phyloP scores from a whole-genome alignment of 1,140 invertebrate species.

The Hydropsyche tenuis region DNA sequence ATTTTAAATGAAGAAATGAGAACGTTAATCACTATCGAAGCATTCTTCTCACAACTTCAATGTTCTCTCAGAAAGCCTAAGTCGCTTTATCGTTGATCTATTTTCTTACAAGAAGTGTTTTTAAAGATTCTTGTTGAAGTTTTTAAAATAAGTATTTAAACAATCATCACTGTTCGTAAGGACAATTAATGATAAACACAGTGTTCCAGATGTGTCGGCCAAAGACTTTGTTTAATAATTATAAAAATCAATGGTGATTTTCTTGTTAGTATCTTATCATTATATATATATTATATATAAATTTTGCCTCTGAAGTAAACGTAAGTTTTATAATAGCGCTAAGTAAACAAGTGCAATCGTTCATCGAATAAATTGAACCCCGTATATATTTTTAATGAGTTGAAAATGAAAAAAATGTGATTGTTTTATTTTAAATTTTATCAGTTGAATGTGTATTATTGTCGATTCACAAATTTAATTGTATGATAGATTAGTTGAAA shows the following conservation, averaged over 20 bases:
- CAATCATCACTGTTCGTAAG: slow-evolving; percentile 7
- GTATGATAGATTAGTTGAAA: slow-evolving; percentile 16
- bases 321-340: slow-evolving; percentile 40
- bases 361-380: slow-evolving; percentile 50
- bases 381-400: slow-evolving; percentile 43
- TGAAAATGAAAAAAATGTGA: slow-evolving; percentile 44
- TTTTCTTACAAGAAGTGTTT: slow-evolving; percentile 34
- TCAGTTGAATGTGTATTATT: slow-evolving; percentile 38
- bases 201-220: slow-evolving; percentile 50
- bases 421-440: slow-evolving; percentile 48
- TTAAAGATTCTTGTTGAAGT: slow-evolving; percentile 32
- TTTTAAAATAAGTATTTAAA: slow-evolving; percentile 26
- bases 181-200: slow-evolving; percentile 32
- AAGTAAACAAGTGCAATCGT: slow-evolving; percentile 50
- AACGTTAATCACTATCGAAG: background rate
- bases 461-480: slow-evolving; percentile 27
- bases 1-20: background rate
- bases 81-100: slow-evolving; percentile 38
- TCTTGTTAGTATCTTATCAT: slow-evolving; percentile 38
- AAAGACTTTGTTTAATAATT: slow-evolving; percentile 49
- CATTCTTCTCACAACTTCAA: background rate
- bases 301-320: slow-evolving; percentile 47
- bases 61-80: background rate
- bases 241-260: slow-evolving; percentile 45
- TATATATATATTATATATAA: slow-evolving; percentile 28